These are phyloP conservation scores for Epicauta chinensis DNA, from an alignment of 1,140 invertebrate species.

Conservation along the genomic window DNA sequence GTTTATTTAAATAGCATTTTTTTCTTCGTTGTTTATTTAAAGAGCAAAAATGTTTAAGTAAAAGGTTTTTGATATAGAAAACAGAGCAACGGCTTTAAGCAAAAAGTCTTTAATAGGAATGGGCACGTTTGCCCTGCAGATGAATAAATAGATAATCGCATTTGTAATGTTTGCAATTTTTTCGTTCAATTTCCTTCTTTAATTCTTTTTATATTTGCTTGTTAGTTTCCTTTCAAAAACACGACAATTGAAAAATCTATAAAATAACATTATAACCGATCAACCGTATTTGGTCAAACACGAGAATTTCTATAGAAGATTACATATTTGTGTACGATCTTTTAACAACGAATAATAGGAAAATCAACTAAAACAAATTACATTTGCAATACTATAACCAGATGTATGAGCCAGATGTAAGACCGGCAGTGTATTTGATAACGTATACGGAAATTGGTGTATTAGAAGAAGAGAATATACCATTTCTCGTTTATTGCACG, in stretches of 20 bases:
- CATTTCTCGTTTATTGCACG: too few species aligned
- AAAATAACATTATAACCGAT: slow-evolving; percentile 5
- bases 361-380: background rate
- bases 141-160: slow-evolving; percentile 4
- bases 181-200: too few species aligned
- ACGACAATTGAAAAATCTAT: too few species aligned
- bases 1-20: too few species aligned
- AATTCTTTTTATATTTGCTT: too few species aligned
- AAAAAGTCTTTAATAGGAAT: background rate
- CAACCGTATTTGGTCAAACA: slow-evolving; percentile 19
- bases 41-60: background rate
- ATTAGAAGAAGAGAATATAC: too few species aligned
- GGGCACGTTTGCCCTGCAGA: slow-evolving; percentile 2
- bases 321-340: slow-evolving; percentile 19
- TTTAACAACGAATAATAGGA: slow-evolving; percentile 14
- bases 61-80: slow-evolving; percentile 9
- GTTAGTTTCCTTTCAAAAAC: too few species aligned
- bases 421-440: too few species aligned
- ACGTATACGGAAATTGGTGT: too few species aligned
- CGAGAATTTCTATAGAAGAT: slow-evolving; percentile 16
- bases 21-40: background rate
- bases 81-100: slow-evolving; percentile 2
- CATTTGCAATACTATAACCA: too few species aligned
- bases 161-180: background rate
- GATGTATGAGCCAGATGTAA: too few species aligned